Base-by-base conservation (phyloP, 2,888 invertebrate genomes). In the Diadegma fenestrale region DNA sequence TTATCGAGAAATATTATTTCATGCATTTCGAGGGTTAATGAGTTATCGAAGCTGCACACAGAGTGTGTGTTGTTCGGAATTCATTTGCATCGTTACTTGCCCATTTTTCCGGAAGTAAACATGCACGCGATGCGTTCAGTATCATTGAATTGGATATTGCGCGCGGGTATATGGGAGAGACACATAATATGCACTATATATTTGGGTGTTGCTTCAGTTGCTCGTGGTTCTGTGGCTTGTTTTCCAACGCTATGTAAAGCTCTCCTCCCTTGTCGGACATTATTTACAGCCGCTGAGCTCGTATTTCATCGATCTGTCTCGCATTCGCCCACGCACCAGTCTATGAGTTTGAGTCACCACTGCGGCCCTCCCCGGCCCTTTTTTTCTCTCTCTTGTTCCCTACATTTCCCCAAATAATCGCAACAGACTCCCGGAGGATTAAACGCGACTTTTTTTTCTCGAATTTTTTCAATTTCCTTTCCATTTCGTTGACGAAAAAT, bases 221-320 rank as follows among this genome's bases (percentile, higher is more conserved):
- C 19, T 19, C 19, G 41, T 22, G 54, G 58, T 58, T 51, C 33
- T 58, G 43, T 14, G 30, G 61, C 37, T 37, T 61, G 43, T 43
- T 51, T n/a, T 22, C 51, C 33, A 22, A 61, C 43, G 26, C 51
- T 41, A 64, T 48, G 48, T 14, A 43, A 45, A 71, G 48, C 66
- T 64, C 69, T 75, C 73, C 51, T 73, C 77, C 58, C 78, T 79
- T 84, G 84, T 80, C 69, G 80, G 63, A 54, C 80, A 85, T 88
- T 88, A 87, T 88, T 88, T 83, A 85, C 88, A 87, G 73, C 84
- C 75, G 76, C 76, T 82, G 86, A 84, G 63, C 85, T 81, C 82
- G 83, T 79, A 86, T 85, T 87, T 85, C 84, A 87, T 88, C 86
- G 86, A 86, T 86, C 86, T 82, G 77, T 85, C 85, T 82, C 80